These are phyloP conservation scores for Brevimyrus niger DNA, from an alignment of 2,113 vertebrate genomes.

Conservation along the genomic window DNA sequence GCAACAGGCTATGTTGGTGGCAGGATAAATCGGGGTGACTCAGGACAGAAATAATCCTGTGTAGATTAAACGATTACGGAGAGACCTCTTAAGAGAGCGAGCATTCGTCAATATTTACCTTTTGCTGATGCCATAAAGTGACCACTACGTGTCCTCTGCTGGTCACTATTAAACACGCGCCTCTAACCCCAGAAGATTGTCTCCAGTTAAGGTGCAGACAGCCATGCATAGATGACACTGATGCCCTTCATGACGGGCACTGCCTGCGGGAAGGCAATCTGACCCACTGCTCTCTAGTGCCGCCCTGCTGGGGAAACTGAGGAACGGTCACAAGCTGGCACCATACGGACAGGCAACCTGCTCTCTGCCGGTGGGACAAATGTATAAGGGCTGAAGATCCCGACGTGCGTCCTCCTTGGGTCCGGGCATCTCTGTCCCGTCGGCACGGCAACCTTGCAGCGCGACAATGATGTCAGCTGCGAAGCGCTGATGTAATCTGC, in stretches of 20 bases:
- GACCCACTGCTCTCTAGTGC: not conserved
- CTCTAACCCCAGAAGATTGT: not conserved
- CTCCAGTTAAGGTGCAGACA: not conserved
- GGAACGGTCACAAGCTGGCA: not conserved
- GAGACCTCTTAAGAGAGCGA: not conserved
- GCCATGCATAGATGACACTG: not conserved
- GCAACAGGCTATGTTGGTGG: not conserved
- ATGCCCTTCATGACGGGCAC: not conserved
- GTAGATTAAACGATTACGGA: not conserved
- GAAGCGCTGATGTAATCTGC: not conserved
- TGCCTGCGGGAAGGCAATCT: not conserved
- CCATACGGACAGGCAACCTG: not conserved
- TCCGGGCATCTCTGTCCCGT: not conserved
- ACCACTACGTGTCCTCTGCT: not conserved
- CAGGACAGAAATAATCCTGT: not conserved
- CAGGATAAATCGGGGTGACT: not conserved
- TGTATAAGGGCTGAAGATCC: not conserved
- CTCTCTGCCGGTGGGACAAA: not conserved
- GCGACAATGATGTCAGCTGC: not conserved
- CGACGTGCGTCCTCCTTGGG: not conserved
- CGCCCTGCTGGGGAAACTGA: conserved; percentile 10
- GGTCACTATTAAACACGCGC: not conserved
- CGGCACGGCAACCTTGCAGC: not conserved
- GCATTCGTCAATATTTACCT: not conserved
- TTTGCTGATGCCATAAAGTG: not conserved